phyloP scores from a whole-genome alignment of 2,888 invertebrate genomes.

The Lingula anatina region DNA sequence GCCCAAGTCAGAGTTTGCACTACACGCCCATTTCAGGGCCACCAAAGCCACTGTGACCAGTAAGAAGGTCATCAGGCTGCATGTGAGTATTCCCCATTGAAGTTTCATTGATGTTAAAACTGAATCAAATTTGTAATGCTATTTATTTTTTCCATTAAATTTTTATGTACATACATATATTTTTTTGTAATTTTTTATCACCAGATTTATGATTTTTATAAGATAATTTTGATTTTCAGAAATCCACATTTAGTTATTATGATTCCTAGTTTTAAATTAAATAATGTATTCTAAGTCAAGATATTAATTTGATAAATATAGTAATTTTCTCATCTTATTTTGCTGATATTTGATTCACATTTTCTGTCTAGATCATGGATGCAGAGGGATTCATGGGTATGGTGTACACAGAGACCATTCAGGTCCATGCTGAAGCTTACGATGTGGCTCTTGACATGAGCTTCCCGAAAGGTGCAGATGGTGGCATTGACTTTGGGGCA shows the following conservation, averaged over 20 bases:
- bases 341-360: too few relatives aligned
- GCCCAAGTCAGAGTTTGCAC: conserved; percentile 46
- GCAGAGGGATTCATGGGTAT: conserved; percentile 47
- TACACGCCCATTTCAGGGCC: conserved; percentile 51
- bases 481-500: conserved; percentile 52
- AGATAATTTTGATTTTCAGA: too few relatives aligned
- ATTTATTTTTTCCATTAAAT: not conserved
- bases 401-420: conserved; percentile 45
- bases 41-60: conserved; percentile 47
- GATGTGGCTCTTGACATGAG: conserved; percentile 53
- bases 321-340: too few relatives aligned
- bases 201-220: too few relatives aligned
- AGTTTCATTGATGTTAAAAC: not conserved
- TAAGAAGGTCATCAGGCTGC: conserved; percentile 48
- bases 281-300: too few relatives aligned
- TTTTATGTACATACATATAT: not conserved
- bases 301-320: too few relatives aligned
- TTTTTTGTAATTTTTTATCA: not conserved
- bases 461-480: conserved; percentile 53
- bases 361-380: conserved; percentile 46
- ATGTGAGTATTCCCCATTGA: conserved; percentile 24
- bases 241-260: too few relatives aligned
- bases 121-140: too few relatives aligned
- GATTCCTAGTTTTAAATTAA: too few relatives aligned
- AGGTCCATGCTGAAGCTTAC: conserved; percentile 51